These are phyloP conservation scores for Brachypterus glaber DNA, from an alignment of 2,888 invertebrate species.

Conservation along the genomic window DNA sequence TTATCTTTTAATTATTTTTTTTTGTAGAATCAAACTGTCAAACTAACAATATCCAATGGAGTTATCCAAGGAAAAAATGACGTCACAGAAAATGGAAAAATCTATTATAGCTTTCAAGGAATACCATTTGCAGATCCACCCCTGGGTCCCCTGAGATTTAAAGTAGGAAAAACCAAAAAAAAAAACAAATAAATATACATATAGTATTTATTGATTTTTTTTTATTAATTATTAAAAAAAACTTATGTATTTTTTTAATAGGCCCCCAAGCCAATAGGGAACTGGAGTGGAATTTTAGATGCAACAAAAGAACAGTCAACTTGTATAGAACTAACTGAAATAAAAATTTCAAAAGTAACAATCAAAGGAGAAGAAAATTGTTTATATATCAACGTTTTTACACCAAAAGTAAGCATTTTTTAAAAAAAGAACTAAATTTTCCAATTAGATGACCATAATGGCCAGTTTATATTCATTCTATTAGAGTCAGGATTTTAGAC, in stretches of 20 bases:
- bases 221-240: slow-evolving; percentile 4
- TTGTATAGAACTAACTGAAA: background rate
- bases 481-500: too few relatives aligned
- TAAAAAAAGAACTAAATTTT: too few relatives aligned
- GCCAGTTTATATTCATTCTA: too few relatives aligned
- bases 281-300: background rate
- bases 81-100: slow-evolving; percentile 9
- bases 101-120: slow-evolving; percentile 18
- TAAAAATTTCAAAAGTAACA: background rate
- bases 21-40: too few relatives aligned
- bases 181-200: too few relatives aligned
- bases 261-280: background rate
- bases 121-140: slow-evolving; percentile 21
- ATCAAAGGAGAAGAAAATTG: background rate
- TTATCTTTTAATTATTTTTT: too few relatives aligned
- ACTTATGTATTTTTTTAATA: too few relatives aligned
- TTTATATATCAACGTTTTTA: slow-evolving; percentile 1
- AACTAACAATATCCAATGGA: too few relatives aligned
- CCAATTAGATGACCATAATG: too few relatives aligned
- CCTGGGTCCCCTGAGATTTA: slow-evolving; percentile 16
- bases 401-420: slow-evolving; percentile 2
- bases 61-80: background rate
- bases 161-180: slow-evolving; percentile 10
- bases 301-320: background rate
- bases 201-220: too few relatives aligned